These are phyloP conservation scores for Patella depressa DNA, from an alignment of 2,888 invertebrate genomes.

Conservation along the genomic window DNA sequence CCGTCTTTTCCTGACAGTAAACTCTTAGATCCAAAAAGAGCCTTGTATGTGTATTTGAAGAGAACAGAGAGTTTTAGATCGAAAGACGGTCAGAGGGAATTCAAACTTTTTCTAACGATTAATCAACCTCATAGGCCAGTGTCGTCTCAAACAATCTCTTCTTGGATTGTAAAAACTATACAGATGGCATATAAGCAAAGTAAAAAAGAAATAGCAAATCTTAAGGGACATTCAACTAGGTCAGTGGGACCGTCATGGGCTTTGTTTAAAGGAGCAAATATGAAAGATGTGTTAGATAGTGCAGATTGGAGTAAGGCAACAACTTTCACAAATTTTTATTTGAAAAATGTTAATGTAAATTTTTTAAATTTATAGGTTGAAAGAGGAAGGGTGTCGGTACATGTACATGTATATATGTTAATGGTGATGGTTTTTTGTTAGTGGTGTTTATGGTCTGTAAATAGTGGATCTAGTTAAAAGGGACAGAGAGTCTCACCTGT, in stretches of 20 bases:
- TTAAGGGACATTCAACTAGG: slow-evolving; percentile 20
- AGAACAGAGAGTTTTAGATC: background rate
- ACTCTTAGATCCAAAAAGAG: background rate
- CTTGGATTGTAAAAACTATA: slow-evolving; percentile 16
- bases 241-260: slow-evolving; percentile 23
- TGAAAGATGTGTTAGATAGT: background rate
- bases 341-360: background rate
- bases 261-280: slow-evolving; percentile 11
- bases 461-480: no score
- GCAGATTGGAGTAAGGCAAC: background rate
- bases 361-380: background rate
- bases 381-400: no score
- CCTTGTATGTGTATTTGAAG: background rate
- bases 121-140: background rate
- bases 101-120: no score
- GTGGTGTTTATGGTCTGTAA: no score
- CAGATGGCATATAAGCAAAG: background rate
- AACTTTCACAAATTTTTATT: slow-evolving; percentile 2
- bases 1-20: background rate
- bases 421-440: no score
- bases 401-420: no score
- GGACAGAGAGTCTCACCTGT: no score
- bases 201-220: background rate
- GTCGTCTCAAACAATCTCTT: slow-evolving; percentile 9
- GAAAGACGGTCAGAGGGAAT: background rate